A percentile compares a stretch with the other conserved stretches of the same genome.
Conservation (phyloP, 2,888 invertebrate genomes). For the Hydrotaea diabolus region DNA sequence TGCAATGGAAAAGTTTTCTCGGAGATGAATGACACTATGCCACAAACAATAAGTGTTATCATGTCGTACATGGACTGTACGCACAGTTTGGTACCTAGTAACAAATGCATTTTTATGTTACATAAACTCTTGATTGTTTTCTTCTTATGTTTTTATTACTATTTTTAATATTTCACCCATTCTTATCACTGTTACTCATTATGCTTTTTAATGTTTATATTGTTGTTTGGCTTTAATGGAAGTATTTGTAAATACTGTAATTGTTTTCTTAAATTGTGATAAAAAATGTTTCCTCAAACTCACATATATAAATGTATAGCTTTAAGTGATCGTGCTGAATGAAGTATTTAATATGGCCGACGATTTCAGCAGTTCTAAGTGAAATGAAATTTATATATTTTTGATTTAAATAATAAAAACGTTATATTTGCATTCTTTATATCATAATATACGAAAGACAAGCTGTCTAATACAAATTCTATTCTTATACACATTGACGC, state of each 20-base stretch:
- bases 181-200: constrained; percentile 45
- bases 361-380: background rate
- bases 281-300: constrained; percentile 3
- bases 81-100: constrained; percentile 38
- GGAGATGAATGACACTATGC: constrained; percentile 41
- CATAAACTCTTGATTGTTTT: constrained; percentile 27
- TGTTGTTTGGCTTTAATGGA: constrained; percentile 8
- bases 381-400: background rate
- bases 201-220: background rate
- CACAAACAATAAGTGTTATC: constrained; percentile 6
- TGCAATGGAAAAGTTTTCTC: constrained; percentile 51
- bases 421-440: constrained; percentile 27
- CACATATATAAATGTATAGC: background rate
- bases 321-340: background rate
- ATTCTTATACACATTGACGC: constrained; percentile 22
- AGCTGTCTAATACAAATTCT: constrained; percentile 40
- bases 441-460: constrained; percentile 39
- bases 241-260: constrained; percentile 27
- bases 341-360: background rate
- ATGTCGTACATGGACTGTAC: constrained; percentile 34
- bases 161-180: constrained; percentile 45
- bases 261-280: constrained; percentile 32
- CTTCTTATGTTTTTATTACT: constrained; percentile 43
- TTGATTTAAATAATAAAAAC: constrained; percentile 33
- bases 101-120: constrained; percentile 33